Conservation (phyloP, 2,888 invertebrate genomes). For the Dysmachus trigonus region DNA sequence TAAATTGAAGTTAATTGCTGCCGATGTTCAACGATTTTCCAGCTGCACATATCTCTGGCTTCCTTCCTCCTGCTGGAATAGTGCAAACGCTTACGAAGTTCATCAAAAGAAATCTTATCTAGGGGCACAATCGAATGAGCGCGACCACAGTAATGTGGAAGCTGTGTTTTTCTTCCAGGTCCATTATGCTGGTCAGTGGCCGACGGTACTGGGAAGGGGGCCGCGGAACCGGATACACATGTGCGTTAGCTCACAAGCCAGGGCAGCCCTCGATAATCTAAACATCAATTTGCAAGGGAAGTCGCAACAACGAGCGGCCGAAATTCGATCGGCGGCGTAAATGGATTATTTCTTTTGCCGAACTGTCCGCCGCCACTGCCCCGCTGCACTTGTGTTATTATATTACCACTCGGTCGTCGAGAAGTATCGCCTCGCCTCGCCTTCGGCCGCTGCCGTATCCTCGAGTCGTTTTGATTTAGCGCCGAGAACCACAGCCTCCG, state of each 20-base stretch:
- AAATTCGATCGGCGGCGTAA: slow-evolving; percentile 50
- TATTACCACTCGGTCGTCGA: slow-evolving; percentile 41
- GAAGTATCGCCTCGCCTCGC: neutral
- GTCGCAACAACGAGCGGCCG: slow-evolving; percentile 46
- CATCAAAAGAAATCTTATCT: neutral
- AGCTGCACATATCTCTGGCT: neutral
- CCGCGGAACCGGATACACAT: slow-evolving; percentile 34
- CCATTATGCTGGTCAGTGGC: slow-evolving; percentile 12
- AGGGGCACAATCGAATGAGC: neutral
- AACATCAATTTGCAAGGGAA: slow-evolving; percentile 47
- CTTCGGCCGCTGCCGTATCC: slow-evolving; percentile 14
- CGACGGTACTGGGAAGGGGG: too few relatives aligned
- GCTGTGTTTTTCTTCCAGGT: neutral
- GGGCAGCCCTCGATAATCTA: slow-evolving; percentile 48
- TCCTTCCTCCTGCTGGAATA: neutral
- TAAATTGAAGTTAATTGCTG: neutral
- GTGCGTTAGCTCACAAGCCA: slow-evolving; percentile 45
- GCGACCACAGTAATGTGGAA: neutral
- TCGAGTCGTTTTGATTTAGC: slow-evolving; percentile 34
- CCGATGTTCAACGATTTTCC: neutral
- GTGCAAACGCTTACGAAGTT: neutral
- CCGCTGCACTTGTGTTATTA: slow-evolving; percentile 40
- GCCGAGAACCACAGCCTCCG: neutral
- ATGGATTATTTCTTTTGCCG: slow-evolving; percentile 47
- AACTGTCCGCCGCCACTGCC: neutral